Evolutionary conservation across 1,140 invertebrate species (phyloP).

Genomic region (Drosophila littoralis): DNA sequence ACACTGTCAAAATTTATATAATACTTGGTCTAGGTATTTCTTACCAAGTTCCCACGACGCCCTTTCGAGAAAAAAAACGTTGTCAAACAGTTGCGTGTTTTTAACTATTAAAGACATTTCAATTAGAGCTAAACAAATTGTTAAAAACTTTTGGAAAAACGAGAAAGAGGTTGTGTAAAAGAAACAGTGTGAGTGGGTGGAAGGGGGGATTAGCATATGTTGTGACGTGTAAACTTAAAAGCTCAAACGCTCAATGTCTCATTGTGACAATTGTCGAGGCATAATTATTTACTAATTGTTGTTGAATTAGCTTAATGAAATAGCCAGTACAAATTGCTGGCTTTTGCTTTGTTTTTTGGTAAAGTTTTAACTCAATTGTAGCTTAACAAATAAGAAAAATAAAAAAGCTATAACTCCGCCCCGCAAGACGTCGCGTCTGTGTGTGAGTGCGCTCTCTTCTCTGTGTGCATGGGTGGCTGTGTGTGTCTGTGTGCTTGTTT

Average conservation of each 20-base stretch:
- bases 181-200: background rate
- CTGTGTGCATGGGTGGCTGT: slow-evolving; percentile 7
- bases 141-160: slow-evolving; percentile 28
- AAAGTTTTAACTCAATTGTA: slow-evolving; percentile 22
- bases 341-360: slow-evolving; percentile 38
- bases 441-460: slow-evolving; percentile 1
- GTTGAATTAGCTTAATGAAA: slow-evolving; percentile 73
- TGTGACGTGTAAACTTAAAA: slow-evolving; percentile 61
- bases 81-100: slow-evolving; percentile 38
- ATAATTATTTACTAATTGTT: slow-evolving; percentile 81
- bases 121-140: slow-evolving; percentile 53
- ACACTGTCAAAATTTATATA: slow-evolving; percentile 21
- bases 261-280: slow-evolving; percentile 64
- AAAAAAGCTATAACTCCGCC: slow-evolving; percentile 49
- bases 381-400: slow-evolving; percentile 7
- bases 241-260: slow-evolving; percentile 37
- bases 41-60: slow-evolving; percentile 33
- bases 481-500: slow-evolving; percentile 18
- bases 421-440: slow-evolving; percentile 30
- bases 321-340: slow-evolving; percentile 57
- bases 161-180: background rate
- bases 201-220: slow-evolving; percentile 27
- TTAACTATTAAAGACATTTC: slow-evolving; percentile 48
- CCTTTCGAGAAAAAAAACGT: slow-evolving; percentile 2
- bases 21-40: background rate